phyloP scores from a whole-genome alignment of 2,888 invertebrate species.

The Theretra japonica region DNA sequence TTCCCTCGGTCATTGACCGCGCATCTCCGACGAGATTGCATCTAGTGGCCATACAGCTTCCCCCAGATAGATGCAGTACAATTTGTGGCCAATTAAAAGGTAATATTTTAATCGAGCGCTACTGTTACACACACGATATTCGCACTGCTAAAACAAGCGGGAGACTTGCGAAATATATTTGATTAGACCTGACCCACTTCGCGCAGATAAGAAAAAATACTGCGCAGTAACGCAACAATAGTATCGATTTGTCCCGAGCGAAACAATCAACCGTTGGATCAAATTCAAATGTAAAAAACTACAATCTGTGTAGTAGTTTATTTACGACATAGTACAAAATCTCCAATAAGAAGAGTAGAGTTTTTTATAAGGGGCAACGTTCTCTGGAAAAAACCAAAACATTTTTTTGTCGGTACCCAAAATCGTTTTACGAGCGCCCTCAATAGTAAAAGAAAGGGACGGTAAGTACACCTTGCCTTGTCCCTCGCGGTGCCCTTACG shows the following conservation, averaged over 20 bases:
- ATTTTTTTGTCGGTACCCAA: constrained; percentile 74
- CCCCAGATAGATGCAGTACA: constrained; percentile 75
- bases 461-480: constrained; percentile 48
- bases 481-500: constrained; percentile 42
- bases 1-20: constrained; percentile 79
- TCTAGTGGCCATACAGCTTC: constrained; percentile 82
- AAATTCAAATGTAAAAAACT: constrained; percentile 64
- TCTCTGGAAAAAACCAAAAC: constrained; percentile 79
- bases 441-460: constrained; percentile 75
- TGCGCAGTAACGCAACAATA: constrained; percentile 56
- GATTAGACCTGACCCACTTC: constrained; percentile 71
- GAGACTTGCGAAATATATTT: constrained; percentile 58
- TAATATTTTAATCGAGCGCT: constrained; percentile 57
- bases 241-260: constrained; percentile 26
- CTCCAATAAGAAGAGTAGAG: constrained; percentile 67
- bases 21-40: constrained; percentile 82
- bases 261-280: constrained; percentile 64
- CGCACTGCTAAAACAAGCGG: constrained; percentile 34
- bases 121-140: constrained; percentile 35
- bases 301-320: constrained; percentile 68
- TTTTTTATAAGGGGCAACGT: constrained; percentile 58
- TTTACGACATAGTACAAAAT: constrained; percentile 76
- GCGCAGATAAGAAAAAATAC: constrained; percentile 70
- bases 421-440: constrained; percentile 81
- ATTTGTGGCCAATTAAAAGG: constrained; percentile 79